Base-by-base conservation (phyloP, 2,113 vertebrate genomes). In the Protomyctophum bolini region DNA sequence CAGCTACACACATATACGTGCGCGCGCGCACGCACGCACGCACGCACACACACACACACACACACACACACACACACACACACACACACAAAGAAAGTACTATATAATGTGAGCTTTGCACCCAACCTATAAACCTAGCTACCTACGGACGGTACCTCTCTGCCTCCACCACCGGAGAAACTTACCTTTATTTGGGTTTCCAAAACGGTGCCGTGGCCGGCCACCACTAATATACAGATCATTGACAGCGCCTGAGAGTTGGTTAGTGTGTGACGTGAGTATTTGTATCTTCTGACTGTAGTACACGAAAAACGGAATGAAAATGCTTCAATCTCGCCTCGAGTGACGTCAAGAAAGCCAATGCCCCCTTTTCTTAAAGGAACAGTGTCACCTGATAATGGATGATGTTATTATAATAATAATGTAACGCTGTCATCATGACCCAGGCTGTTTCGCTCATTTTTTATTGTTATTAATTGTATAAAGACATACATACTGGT, bases 161-260 rank as follows among this genome's bases (percentile, higher is more conserved):
- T 46, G n/a, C n/a, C 3, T 67, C 28, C 14, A 63, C 8, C 4
- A 10, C 29, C 3, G 15, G 2, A 46, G 1, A n/a, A 3, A 11
- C 70, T 60, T 49, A 95, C 94, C 93, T 92, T 94, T 7, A 95
- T 93, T 58, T 95, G 91, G 6, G 88, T 79, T 75, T 95, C 90
- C 55, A 95, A 84, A 7, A 94, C 61, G 12, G 93, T 90, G 54
- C 91, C 93, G 71, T 95, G 94, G 0, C 94, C 94, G 8, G 94
- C 94, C 7, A 95, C 94, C 64, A 95, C 76, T 50, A 94, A 77
- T 10, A 95, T 87, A 0, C 94, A 94, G 61, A 95, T 94, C 93
- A 94, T 95, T 12, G 4, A 0, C 11, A 4, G 8, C 33, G 4
- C 33, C 33, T 41, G 33, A 41, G 33, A 41, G 33, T 6, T 41